Conservation (phyloP, 92 coral and sea anemone genomes). For the Heliopora coerulea region DNA sequence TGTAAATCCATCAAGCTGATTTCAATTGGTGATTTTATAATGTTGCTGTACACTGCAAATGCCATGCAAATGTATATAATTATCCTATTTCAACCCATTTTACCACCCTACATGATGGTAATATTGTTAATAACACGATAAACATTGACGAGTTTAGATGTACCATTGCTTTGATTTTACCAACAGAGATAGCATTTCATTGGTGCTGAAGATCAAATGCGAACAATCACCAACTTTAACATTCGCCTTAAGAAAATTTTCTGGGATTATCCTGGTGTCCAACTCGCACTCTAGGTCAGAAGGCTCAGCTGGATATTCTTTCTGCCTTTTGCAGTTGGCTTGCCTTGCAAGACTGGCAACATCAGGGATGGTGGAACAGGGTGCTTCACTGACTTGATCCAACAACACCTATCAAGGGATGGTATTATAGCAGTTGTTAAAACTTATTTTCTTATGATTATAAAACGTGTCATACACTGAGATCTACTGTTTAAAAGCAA, state of each 20-base stretch:
- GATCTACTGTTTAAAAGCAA: too few relatives aligned
- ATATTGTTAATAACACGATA: too few relatives aligned
- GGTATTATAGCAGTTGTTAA: too few relatives aligned
- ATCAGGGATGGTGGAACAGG: background rate
- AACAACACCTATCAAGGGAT: background rate
- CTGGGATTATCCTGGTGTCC: background rate
- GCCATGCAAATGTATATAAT: too few relatives aligned
- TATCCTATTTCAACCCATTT: too few relatives aligned
- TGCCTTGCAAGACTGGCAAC: background rate
- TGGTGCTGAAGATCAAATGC: background rate
- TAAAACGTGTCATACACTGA: too few relatives aligned
- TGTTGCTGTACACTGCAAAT: too few relatives aligned
- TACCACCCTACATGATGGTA: too few relatives aligned
- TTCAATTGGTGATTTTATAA: too few relatives aligned
- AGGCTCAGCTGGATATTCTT: background rate
- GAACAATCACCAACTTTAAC: background rate
- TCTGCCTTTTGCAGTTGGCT: background rate
- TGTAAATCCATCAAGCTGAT: too few relatives aligned
- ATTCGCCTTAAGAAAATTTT: background rate
- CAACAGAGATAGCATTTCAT: background rate
- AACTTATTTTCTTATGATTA: too few relatives aligned
- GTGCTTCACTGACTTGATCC: background rate
- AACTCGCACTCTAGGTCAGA: background rate
- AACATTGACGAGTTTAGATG: too few relatives aligned
- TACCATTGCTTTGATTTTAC: background rate